Evolutionary conservation across 2,888 invertebrate species (phyloP).

Genomic region (Xylocampa areola): DNA sequence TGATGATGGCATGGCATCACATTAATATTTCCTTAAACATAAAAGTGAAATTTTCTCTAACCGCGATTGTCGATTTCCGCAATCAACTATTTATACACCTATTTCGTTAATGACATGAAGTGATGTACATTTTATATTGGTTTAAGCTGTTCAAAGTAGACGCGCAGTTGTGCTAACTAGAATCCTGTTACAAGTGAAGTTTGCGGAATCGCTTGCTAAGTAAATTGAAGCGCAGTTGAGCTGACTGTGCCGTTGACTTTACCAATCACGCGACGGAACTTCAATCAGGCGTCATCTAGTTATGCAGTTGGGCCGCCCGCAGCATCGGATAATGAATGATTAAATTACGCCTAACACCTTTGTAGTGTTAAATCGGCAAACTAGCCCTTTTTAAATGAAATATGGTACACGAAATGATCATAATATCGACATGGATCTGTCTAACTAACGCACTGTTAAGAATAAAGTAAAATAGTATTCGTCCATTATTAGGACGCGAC

Average conservation of each 20-base stretch:
- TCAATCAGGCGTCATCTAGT: slow-evolving; percentile 63
- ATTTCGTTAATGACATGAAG: slow-evolving; percentile 14
- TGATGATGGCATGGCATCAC: not conserved
- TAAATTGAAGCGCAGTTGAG: slow-evolving; percentile 59
- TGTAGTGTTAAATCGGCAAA: not conserved
- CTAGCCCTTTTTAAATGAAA: not conserved
- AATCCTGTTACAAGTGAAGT: slow-evolving; percentile 49
- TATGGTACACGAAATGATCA: not conserved
- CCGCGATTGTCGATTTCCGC: not conserved
- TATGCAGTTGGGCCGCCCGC: slow-evolving; percentile 22
- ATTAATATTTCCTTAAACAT: too few relatives aligned
- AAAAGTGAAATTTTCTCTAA: too few relatives aligned
- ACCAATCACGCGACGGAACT: slow-evolving; percentile 59
- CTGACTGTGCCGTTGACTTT: slow-evolving; percentile 50
- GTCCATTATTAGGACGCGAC: too few relatives aligned
- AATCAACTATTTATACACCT: not conserved
- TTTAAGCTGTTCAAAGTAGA: slow-evolving; percentile 18
- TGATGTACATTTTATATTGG: slow-evolving; percentile 17
- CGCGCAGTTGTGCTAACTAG: slow-evolving; percentile 37
- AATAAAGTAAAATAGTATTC: too few relatives aligned
- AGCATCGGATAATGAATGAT: slow-evolving; percentile 51
- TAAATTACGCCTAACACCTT: slow-evolving; percentile 32
- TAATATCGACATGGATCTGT: too few relatives aligned
- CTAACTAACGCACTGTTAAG: too few relatives aligned
- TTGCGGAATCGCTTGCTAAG: slow-evolving; percentile 57